Base-by-base conservation (phyloP, 2,797 vertebrate species). In the Neosilurus hyrtlii region DNA sequence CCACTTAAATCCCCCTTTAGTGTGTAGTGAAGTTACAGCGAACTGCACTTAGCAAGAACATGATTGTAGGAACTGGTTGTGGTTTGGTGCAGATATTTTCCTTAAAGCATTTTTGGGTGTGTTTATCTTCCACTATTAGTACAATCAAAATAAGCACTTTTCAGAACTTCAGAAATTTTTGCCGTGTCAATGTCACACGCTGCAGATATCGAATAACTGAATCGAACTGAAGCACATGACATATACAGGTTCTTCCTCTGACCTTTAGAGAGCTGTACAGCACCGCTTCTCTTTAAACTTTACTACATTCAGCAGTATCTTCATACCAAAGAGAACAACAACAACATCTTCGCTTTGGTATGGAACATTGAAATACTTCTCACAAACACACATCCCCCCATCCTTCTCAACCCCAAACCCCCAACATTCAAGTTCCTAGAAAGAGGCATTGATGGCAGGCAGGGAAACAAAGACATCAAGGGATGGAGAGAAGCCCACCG, bases 371-470 rank as follows among this genome's bases (percentile, higher is more conserved):
- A 54, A 79, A 71, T 71, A 83, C 65, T n/a, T 71, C 74, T 70
- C 57, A 83, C 81, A n/a, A 84, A 73, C 57, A 74, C 68, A 75
- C 78, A 79, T n/a, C 73, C 18, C 62, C 80, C 66, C 22, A 57
- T 54, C 74, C 30, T 24, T 81, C 84, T 76, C 79, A 81, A 43
- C 82, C 61, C 80, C 61, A 77, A 76, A 83, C 78, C 75, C 82
- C 84, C 7, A 18, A 86, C 85, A 88, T 91, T 91, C 86, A 87
- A 88, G 89, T 94, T 94, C 92, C 90, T 94, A 92, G 93, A 94
- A 93, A 93, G 93, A 84, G 78, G 83, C 79, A 24, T 86, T 88
- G 89, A 49, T 81, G 88, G 87, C 84, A 86, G 80, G 56, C 75
- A 84, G 79, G 88, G 82, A 83, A 90, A 82, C 83, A 59, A 79